These are phyloP conservation scores for Neodiprion pinetum DNA, from an alignment of 1,140 invertebrate genomes.

Conservation along the genomic window DNA sequence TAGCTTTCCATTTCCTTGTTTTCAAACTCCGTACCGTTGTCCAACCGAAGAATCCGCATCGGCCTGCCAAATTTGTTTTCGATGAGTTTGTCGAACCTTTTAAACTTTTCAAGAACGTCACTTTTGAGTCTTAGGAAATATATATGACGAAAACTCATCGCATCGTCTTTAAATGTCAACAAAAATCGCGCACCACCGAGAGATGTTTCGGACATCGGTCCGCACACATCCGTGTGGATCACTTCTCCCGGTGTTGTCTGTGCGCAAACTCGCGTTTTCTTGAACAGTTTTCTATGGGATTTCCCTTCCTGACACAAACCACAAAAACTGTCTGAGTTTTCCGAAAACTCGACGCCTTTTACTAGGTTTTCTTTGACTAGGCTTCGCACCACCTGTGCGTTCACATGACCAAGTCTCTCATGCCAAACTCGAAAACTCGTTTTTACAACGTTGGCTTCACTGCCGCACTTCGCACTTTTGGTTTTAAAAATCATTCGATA, in stretches of 20 bases:
- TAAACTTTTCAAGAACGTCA: slow-evolving; percentile 47
- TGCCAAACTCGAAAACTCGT: slow-evolving; percentile 28
- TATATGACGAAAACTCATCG: slow-evolving; percentile 42
- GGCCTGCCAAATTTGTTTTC: slow-evolving; percentile 27
- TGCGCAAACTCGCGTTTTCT: slow-evolving; percentile 27
- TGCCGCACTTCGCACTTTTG: neutral
- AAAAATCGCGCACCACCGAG: slow-evolving; percentile 49
- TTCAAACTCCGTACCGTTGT: slow-evolving; percentile 30
- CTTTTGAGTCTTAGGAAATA: slow-evolving; percentile 54
- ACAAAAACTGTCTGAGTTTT: slow-evolving; percentile 23
- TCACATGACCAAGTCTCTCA: slow-evolving; percentile 27
- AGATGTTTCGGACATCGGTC: slow-evolving; percentile 42
- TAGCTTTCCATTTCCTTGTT: slow-evolving; percentile 23
- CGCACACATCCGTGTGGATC: slow-evolving; percentile 50
- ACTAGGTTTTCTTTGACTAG: slow-evolving; percentile 23
- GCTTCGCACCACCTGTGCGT: slow-evolving; percentile 18
- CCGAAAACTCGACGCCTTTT: slow-evolving; percentile 12
- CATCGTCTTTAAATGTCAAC: slow-evolving; percentile 50
- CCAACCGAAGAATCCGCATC: slow-evolving; percentile 35
- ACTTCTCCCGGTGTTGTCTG: slow-evolving; percentile 30
- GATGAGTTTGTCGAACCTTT: slow-evolving; percentile 31
- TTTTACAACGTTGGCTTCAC: slow-evolving; percentile 13
- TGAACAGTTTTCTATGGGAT: slow-evolving; percentile 35
- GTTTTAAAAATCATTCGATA: slow-evolving; percentile 21
- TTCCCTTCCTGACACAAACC: slow-evolving; percentile 42